Evolutionary conservation across 2,888 invertebrate genomes (phyloP).

Genomic region (Oxyscelio sp.): DNA sequence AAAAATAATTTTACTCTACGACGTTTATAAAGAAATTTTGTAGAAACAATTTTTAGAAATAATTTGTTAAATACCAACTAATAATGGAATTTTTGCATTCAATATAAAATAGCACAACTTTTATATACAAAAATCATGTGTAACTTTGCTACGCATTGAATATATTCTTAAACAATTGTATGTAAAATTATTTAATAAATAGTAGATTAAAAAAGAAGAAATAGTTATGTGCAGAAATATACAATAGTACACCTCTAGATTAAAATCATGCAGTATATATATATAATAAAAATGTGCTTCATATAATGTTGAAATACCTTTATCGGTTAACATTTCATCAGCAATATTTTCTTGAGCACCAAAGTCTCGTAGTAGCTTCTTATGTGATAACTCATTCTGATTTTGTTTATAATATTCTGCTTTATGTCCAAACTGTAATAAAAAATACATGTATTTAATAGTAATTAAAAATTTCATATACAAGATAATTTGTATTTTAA

Average conservation of each 20-base stretch:
- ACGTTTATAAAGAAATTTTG: too few relatives aligned
- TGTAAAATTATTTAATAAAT: too few relatives aligned
- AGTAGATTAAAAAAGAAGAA: too few relatives aligned
- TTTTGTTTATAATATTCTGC: constrained; percentile 94
- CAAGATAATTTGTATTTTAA: too few relatives aligned
- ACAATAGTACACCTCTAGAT: background rate
- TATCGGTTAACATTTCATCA: constrained; percentile 93
- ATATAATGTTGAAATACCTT: constrained; percentile 90
- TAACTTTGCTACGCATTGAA: constrained; percentile 16
- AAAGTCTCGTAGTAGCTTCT: constrained; percentile 91
- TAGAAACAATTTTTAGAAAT: too few relatives aligned
- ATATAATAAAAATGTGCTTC: constrained; percentile 1
- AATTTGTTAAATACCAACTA: too few relatives aligned
- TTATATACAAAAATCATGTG: constrained; percentile 46
- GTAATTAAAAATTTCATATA: too few relatives aligned
- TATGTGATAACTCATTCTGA: constrained; percentile 92
- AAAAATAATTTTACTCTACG: too few relatives aligned
- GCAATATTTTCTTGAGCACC: constrained; percentile 92
- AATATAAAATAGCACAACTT: too few relatives aligned
- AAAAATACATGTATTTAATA: background rate
- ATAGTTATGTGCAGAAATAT: background rate
- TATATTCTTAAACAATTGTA: background rate
- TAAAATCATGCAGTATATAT: background rate
- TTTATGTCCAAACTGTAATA: constrained; percentile 92
- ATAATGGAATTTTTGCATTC: too few relatives aligned